Evolutionary conservation across 2,797 vertebrate genomes (phyloP), one percentile per base, ranked within the genome.

Genomic region (Hoplostethus atlanticus): DNA sequence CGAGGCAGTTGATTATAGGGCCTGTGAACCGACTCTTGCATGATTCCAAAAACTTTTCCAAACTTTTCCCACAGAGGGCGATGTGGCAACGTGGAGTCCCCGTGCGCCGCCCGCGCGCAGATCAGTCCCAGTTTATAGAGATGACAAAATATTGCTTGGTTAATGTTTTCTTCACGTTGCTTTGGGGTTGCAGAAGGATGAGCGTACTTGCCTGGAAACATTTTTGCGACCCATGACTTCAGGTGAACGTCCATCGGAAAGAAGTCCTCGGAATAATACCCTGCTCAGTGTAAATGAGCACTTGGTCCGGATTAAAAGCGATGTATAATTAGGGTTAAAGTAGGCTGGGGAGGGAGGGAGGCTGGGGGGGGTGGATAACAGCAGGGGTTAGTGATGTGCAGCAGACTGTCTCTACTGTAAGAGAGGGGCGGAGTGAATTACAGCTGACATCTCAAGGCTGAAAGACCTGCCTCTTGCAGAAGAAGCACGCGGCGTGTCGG

Each of bases 11-110:
- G 21, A 21, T 21, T 21, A 46, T 1, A 12, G 17, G 8, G 4
- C 34, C 34, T 34, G 34, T 13, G 17, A 21, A 21, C 42, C 9
- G 21, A n/a, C 21, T 71, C 11, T 36, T 64, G 13, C 6, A 16
- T 47, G 50, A 68, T 31, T 51, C 31, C 70, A 15, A 9, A 60
- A 75, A 57, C 0, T 52, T 44, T 48, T 65, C 21, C 53, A 55
- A 34, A 21, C 51, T 40, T 53, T 21, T 21, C 92, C 93, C 11
- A 88, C 84, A 94, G 94, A 78, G 88, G 93, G 93, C 92, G 91
- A 85, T 81, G 81, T 81, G 70, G 53, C 72, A 71, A 80, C 87
- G 59, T 76, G 36, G n/a, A 74, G 55, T 4, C 51, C 58, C 21
- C 40, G 64, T n/a, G 7, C 47, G 7, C 57, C 17, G 30, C 38